phyloP scores from a whole-genome alignment of 2,797 vertebrate genomes.

The Cercopithecus hamlyni region DNA sequence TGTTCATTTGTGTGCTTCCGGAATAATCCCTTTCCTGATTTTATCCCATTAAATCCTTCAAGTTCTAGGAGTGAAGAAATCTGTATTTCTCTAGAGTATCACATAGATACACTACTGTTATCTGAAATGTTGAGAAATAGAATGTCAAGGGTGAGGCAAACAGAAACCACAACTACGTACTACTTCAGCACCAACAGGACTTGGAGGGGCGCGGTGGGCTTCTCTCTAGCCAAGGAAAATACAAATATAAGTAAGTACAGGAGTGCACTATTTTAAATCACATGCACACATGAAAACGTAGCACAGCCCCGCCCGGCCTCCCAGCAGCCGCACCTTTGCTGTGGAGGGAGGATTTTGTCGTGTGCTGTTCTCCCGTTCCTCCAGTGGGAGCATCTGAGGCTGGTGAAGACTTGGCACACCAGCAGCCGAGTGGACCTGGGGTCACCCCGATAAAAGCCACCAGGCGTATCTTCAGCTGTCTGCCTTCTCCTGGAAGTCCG shows the following conservation, averaged over 20 bases:
- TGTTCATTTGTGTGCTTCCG: background rate
- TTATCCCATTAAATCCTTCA: background rate
- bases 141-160: background rate
- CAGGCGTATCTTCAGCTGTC: background rate
- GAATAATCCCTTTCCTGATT: background rate
- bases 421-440: background rate
- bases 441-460: background rate
- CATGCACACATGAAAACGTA: background rate
- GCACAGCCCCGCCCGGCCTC: accelerated
- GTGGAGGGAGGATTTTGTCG: background rate
- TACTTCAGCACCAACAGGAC: background rate
- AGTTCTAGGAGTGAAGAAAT: background rate
- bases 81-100: background rate
- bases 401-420: background rate
- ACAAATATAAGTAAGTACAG: background rate
- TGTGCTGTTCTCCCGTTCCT: too few relatives aligned
- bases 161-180: background rate
- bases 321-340: background rate
- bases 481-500: background rate
- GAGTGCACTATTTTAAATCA: background rate
- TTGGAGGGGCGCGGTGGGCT: accelerated
- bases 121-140: background rate
- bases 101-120: too few relatives aligned
- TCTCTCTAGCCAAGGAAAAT: background rate
- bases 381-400: too few relatives aligned